A percentile compares a stretch with the other conserved stretches of the same genome.
These are phyloP conservation scores for Zaprionus taronus DNA, from an alignment of 1,140 invertebrate species.

Conservation along the genomic window DNA sequence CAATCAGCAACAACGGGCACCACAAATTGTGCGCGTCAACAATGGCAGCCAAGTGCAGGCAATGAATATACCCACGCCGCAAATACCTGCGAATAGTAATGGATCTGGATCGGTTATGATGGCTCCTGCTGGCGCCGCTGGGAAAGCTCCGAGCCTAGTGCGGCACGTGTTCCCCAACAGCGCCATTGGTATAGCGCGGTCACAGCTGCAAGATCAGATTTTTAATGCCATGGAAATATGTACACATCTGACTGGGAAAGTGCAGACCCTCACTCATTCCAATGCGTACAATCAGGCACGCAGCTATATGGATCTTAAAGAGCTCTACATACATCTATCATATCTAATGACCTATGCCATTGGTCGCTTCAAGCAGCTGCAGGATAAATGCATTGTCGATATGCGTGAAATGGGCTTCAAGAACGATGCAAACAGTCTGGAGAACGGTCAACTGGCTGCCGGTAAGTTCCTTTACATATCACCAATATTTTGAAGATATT, in stretches of 20 bases:
- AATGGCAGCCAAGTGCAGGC: conserved; percentile 37
- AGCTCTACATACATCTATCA: conserved; percentile 83
- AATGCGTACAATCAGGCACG: conserved; percentile 80
- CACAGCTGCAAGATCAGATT: conserved; percentile 77
- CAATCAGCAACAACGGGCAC: conserved; percentile 58
- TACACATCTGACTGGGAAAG: conserved; percentile 77
- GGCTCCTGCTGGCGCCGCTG: neutral
- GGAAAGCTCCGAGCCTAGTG: conserved; percentile 44
- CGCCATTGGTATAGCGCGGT: conserved; percentile 64
- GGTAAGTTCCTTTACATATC: conserved; percentile 55
- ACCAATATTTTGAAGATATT: neutral
- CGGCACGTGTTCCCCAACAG: conserved; percentile 64
- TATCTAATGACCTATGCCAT: conserved; percentile 83
- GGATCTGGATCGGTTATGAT: conserved; percentile 47
- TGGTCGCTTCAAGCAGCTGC: conserved; percentile 78
- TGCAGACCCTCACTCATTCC: conserved; percentile 80
- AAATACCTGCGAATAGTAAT: conserved; percentile 32
- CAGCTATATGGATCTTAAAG: conserved; percentile 76
- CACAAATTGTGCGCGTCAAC: conserved; percentile 58
- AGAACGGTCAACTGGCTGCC: conserved; percentile 80
- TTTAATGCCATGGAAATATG: conserved; percentile 83
- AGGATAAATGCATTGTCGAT: conserved; percentile 80
- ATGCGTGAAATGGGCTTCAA: conserved; percentile 81
- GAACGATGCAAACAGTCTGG: conserved; percentile 78
- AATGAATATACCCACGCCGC: conserved; percentile 3